Evolutionary conservation across 2,113 vertebrate genomes (phyloP), one percentile per base, ranked within the genome.

Genomic region (Circaetus gallicus): DNA sequence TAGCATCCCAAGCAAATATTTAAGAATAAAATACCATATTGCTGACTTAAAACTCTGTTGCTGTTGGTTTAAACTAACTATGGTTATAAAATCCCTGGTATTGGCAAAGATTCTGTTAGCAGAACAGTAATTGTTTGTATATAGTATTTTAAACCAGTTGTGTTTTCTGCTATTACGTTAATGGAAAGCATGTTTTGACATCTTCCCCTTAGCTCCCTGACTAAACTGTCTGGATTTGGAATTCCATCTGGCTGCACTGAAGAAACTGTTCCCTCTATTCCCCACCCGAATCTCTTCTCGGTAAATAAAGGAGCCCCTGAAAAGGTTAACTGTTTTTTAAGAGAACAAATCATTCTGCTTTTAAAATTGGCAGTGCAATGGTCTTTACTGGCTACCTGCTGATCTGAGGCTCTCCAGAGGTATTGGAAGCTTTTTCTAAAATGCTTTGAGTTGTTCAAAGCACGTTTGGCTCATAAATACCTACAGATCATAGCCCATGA

Each of bases 1-100:
- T n/a, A 93, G 82, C 80, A 89, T 85, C 65, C 53, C n/a, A 38
- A 82, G 81, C 55, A 93, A 96, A 89, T 86, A 95, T 89, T 95
- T 84, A 32, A 86, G 92, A 90, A 50, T 90, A 83, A 94, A 95
- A 83, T 56, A 71, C 72, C 79, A n/a, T 53, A 45, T 89, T 95
- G 90, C 83, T 95, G 94, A 74, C 69, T 93, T 93, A 40, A 21
- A 91, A 17, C 43, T 67, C 80, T 49, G 28, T n/a, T 67, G 90
- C 86, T 86, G 76, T 71, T 63, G 78, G 67, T 85, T 87, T 83
- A 53, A 71, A 42, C 71, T 67, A 40, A 86, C 82, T 73, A 0
- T 65, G 80, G 73, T 81, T 95, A 22, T 31, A 66, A 82, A 73
- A 52, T 40, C 67, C 8, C 92, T 74, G 2, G 3, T 45, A 9